These are phyloP conservation scores for Andrena fulva DNA, from an alignment of 2,888 invertebrate species.

Conservation along the genomic window DNA sequence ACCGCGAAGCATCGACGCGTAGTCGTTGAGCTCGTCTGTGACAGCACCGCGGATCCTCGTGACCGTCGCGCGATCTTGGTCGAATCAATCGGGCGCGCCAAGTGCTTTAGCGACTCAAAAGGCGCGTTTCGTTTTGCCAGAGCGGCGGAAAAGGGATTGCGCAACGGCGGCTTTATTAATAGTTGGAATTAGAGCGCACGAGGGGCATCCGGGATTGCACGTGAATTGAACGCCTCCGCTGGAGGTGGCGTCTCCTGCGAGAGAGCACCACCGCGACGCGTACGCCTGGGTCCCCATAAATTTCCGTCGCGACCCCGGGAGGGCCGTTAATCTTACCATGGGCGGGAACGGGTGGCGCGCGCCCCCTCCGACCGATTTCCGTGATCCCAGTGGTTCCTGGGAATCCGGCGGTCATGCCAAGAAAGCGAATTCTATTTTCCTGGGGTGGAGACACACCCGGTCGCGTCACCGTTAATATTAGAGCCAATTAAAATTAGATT, in stretches of 20 bases:
- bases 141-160: conserved; percentile 27
- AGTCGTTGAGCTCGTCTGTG: not conserved
- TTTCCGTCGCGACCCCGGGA: not conserved
- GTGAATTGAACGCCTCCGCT: not conserved
- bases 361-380: not conserved
- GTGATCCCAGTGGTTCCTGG: conserved; percentile 14
- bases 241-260: conserved; percentile 23
- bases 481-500: conserved; percentile 60
- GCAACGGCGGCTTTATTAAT: conserved; percentile 47
- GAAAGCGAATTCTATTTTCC: conserved; percentile 48
- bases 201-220: not conserved
- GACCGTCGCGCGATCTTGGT: not conserved
- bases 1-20: conserved; percentile 3
- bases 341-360: not conserved
- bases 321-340: not conserved
- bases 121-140: conserved; percentile 37
- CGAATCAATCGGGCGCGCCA: not conserved
- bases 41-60: not conserved
- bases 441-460: not conserved
- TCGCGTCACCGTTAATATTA: conserved; percentile 54
- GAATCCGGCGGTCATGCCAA: conserved; percentile 43
- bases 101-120: conserved; percentile 5
- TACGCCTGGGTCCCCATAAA: not conserved
- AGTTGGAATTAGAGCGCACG: conserved; percentile 41
- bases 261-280: not conserved